Percentiles rank a stretch among this genome's conserved stretches.
phyloP scores from a whole-genome alignment of 2,888 invertebrate species.

The Flabesymbios commensalis region DNA sequence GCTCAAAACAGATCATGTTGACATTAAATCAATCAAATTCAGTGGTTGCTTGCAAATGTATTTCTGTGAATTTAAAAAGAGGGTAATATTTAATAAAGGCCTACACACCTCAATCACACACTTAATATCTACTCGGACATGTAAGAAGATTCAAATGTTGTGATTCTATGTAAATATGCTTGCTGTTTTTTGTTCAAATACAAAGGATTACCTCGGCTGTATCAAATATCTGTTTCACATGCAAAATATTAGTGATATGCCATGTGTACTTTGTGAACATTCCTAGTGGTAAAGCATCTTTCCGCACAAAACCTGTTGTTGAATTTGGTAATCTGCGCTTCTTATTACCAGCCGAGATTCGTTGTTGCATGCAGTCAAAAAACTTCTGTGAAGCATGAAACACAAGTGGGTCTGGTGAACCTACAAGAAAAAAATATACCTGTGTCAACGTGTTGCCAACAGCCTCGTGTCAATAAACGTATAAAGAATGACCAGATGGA shows the following conservation, averaged over 20 bases:
- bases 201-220: constrained; percentile 71
- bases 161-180: too few relatives aligned
- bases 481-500: too few relatives aligned
- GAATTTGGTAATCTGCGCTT: constrained; percentile 72
- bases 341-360: constrained; percentile 70
- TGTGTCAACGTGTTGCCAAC: too few relatives aligned
- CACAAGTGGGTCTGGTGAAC: constrained; percentile 70
- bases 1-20: background rate
- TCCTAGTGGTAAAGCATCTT: constrained; percentile 70
- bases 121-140: too few relatives aligned
- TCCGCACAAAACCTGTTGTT: constrained; percentile 68
- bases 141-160: too few relatives aligned
- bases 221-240: constrained; percentile 76
- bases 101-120: too few relatives aligned
- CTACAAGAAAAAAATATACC: constrained; percentile 43
- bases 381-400: constrained; percentile 75
- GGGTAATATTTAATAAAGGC: too few relatives aligned
- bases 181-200: too few relatives aligned
- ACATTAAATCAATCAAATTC: too few relatives aligned
- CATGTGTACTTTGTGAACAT: constrained; percentile 74
- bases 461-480: too few relatives aligned
- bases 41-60: too few relatives aligned
- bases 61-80: too few relatives aligned
- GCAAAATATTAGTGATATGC: constrained; percentile 73
- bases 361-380: constrained; percentile 74